These are phyloP conservation scores for Zaprionus obscuricornis DNA, from an alignment of 2,888 invertebrate genomes.

Conservation along the genomic window DNA sequence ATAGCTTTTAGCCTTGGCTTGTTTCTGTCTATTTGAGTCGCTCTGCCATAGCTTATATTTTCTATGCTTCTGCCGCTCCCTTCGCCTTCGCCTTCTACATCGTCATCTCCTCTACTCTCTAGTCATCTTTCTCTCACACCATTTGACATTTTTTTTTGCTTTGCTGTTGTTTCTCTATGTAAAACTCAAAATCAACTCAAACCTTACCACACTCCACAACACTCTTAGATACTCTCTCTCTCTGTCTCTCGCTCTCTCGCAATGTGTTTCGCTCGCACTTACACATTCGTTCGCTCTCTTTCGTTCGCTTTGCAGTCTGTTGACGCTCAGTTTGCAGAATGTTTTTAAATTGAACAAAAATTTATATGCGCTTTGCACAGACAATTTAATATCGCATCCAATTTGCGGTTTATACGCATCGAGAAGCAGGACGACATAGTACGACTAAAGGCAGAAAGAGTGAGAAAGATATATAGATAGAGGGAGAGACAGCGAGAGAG, in stretches of 20 bases:
- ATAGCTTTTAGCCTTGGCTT: conserved; percentile 19
- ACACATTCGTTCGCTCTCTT: conserved; percentile 1
- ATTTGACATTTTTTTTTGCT: conserved; percentile 40
- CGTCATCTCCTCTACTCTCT: no score
- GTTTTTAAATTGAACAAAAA: conserved; percentile 81
- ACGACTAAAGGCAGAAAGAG: conserved; percentile 11
- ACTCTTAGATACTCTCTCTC: not conserved
- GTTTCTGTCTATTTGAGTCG: no score
- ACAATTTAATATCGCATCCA: conserved; percentile 84
- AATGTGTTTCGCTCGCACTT: not conserved
- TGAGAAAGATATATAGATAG: not conserved
- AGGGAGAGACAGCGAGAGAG: not conserved
- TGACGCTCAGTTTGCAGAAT: conserved; percentile 62
- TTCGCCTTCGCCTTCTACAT: no score
- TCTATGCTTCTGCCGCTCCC: no score
- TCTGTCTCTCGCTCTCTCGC: not conserved
- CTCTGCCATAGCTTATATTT: no score
- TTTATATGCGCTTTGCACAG: conserved; percentile 82
- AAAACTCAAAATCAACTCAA: conserved; percentile 28
- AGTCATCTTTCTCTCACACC: not conserved
- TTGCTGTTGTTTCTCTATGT: conserved; percentile 11
- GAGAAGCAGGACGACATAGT: conserved; percentile 35
- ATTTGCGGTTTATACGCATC: conserved; percentile 83
- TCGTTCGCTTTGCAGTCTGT: conserved; percentile 8
- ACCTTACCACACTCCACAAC: conserved; percentile 5